Evolutionary conservation across 2,113 vertebrate genomes (phyloP).

Genomic region (Cynopterus brachyotis): DNA sequence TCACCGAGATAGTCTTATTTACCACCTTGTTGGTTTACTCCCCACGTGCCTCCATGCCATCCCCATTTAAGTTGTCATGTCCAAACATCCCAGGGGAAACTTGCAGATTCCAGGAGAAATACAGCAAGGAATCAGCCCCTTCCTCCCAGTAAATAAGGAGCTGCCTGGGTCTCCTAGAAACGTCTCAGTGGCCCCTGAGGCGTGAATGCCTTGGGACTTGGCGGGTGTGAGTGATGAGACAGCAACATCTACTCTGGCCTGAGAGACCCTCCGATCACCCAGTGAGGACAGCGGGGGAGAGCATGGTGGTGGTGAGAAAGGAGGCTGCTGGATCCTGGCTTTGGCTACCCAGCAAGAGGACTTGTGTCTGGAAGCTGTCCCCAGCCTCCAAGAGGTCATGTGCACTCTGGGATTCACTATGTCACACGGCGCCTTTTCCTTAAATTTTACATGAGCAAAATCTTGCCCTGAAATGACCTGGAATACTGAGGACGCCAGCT

Average conservation of each 20-base stretch:
- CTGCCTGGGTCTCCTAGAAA: not conserved
- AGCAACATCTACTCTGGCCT: too few species aligned
- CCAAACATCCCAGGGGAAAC: not conserved
- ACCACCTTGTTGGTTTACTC: not conserved
- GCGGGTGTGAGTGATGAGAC: not conserved
- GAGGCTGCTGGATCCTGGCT: not conserved
- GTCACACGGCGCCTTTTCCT: not conserved
- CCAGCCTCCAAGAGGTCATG: not conserved
- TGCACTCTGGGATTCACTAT: accelerated
- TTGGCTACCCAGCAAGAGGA: accelerated
- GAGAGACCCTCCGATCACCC: not conserved
- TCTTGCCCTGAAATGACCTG: not conserved
- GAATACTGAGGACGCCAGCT: not conserved
- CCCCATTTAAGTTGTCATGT: accelerated
- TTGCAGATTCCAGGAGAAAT: not conserved
- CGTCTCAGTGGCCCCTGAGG: not conserved
- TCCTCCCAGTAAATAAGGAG: not conserved
- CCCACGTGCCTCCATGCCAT: not conserved
- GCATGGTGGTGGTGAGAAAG: accelerated
- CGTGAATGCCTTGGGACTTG: too few species aligned
- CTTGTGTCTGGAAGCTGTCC: too few species aligned
- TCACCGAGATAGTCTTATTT: not conserved
- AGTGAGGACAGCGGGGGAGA: accelerated
- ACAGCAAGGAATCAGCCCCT: not conserved
- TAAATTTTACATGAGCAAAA: not conserved